These are phyloP conservation scores for Branchellion lobata DNA, from an alignment of 2,888 invertebrate genomes.

Conservation along the genomic window DNA sequence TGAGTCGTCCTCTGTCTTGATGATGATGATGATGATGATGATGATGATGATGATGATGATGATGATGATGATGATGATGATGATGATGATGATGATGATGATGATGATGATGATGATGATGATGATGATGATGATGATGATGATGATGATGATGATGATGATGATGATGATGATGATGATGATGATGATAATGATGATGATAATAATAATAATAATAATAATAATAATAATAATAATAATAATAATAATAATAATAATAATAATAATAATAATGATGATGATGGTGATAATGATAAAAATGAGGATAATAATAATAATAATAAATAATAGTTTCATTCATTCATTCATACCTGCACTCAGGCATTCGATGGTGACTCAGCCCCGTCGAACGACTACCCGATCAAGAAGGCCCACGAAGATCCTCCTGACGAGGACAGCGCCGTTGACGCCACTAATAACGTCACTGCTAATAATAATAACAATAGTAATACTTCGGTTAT, in stretches of 20 bases:
- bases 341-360: neutral
- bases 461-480: too few species aligned
- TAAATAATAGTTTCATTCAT: neutral
- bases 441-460: too few species aligned
- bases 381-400: neutral
- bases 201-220: constrained; percentile 11
- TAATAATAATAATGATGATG: too few species aligned
- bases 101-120: neutral
- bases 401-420: too few species aligned
- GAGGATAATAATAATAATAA: too few species aligned
- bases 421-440: too few species aligned
- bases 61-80: too few species aligned
- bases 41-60: neutral
- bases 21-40: constrained; percentile 7
- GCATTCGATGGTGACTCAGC: neutral
- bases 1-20: neutral
- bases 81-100: constrained; percentile 3
- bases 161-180: constrained; percentile 25
- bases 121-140: neutral
- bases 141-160: neutral
- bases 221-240: neutral
- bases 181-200: neutral
- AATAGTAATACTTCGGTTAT: too few species aligned
- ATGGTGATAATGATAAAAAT: neutral
- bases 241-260: constrained; percentile 12